phyloP scores from a whole-genome alignment of 2,797 vertebrate genomes.

The Paguma larvata region DNA sequence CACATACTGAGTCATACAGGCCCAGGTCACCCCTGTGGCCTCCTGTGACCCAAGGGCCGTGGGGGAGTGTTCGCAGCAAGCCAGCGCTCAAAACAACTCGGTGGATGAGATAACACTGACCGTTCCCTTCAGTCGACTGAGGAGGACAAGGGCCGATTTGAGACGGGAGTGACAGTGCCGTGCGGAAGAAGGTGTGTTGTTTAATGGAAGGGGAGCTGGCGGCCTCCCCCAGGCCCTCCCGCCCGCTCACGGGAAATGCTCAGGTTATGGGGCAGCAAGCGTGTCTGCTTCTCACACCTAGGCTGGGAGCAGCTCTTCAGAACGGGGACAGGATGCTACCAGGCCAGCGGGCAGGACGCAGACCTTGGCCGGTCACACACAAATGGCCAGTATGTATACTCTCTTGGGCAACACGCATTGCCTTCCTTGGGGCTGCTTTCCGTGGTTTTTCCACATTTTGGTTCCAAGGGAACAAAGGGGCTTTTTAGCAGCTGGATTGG shows the following conservation, averaged over 20 bases:
- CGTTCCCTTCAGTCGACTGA: not conserved
- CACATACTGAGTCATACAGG: not conserved
- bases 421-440: slow-evolving; percentile 66
- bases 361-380: not conserved
- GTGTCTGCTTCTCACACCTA: not conserved
- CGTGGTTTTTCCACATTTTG: slow-evolving; percentile 58
- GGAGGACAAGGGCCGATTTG: not conserved
- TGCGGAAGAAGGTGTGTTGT: not conserved
- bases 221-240: not conserved
- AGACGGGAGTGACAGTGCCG: not conserved
- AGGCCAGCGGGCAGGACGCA: not conserved
- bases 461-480: slow-evolving; percentile 70
- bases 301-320: not conserved
- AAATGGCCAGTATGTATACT: fast-evolving
- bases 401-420: not conserved
- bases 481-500: slow-evolving; percentile 74
- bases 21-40: not conserved
- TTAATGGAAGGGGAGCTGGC: not conserved
- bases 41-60: not conserved
- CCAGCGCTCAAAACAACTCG: not conserved
- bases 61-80: not conserved
- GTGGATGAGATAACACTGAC: not conserved
- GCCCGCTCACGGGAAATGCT: not conserved
- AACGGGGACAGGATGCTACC: not conserved
- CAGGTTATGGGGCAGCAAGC: not conserved